Evolutionary conservation across 2,888 invertebrate genomes (phyloP), one percentile per base, ranked within the genome.

Genomic region (Thymelicus sylvestris): DNA sequence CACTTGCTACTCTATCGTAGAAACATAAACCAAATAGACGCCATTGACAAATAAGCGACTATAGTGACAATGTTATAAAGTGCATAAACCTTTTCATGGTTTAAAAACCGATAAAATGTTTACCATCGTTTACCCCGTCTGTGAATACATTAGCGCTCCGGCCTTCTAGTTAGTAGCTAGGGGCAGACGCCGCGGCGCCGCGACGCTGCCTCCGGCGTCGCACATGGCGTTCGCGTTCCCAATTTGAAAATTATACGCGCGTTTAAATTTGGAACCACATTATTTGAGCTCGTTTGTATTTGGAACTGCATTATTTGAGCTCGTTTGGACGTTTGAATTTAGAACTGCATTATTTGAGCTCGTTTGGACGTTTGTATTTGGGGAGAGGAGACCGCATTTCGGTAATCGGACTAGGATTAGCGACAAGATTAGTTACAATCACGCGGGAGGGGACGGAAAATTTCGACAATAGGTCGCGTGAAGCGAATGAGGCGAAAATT

Each of bases 401-500:
- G 71, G 80, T 91, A 89, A 91, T 91, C 91, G 88, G 86, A 88
- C 88, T 88, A 86, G 83, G 87, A 86, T 88, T 89, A 86, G 88
- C 88, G 91, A 91, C 89, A 88, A 88, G 90, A 91, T 91, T 91
- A 91, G 87, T 89, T 87, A 88, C 87, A 84, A 88, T 86, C 88
- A 85, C 86, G 81, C 81, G 82, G 78, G 82, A 77, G 86, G 86
- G 86, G 83, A 79, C 78, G 81, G 79, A 78, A 83, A 85, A 84
- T 86, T 84, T 80, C 81, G 78, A 74, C 76, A 72, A 78, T 87
- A 86, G 88, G 89, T 84, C 86, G 74, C 75, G 81, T 86, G 84
- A 88, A 87, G 81, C 80, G 80, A 79, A 81, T 79, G 82, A 86
- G 86, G 85, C 83, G 84, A 85, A 86, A 87, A 88, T 90, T 86